phyloP scores from a whole-genome alignment of 2,113 vertebrate species.

The Lanius ludovicianus region DNA sequence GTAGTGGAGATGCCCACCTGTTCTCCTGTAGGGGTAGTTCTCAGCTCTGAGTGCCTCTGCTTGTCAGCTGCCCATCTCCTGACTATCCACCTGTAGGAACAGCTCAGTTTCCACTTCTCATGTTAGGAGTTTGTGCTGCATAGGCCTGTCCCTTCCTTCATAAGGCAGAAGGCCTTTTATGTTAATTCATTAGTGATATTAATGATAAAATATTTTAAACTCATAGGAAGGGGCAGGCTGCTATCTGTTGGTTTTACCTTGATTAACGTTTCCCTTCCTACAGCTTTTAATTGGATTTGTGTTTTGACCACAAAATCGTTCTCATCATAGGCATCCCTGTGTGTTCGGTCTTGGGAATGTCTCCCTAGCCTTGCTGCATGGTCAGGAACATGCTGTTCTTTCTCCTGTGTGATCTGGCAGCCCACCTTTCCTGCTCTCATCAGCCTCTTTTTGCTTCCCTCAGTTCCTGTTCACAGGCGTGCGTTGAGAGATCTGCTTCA shows the following conservation, averaged over 20 bases:
- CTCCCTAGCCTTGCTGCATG: background rate
- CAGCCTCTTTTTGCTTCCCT: background rate
- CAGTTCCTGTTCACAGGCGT: fast-evolving
- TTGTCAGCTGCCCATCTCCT: background rate
- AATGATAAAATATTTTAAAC: background rate
- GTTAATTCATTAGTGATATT: background rate
- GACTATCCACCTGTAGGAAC: background rate
- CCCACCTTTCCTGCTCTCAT: background rate
- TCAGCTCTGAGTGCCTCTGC: background rate
- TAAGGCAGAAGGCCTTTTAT: background rate
- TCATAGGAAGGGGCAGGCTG: background rate
- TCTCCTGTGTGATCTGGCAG: background rate
- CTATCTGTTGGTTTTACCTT: background rate
- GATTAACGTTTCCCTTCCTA: background rate
- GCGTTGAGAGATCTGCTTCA: fast-evolving
- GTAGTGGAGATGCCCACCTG: background rate
- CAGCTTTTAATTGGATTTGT: background rate
- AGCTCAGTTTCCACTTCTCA: background rate
- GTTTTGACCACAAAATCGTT: background rate
- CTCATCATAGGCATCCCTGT: background rate
- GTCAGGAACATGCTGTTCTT: background rate
- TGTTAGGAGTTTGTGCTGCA: background rate
- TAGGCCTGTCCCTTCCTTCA: background rate
- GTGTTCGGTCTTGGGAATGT: background rate
- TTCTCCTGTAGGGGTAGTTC: background rate